These are phyloP conservation scores for Pseudochirops corinnae DNA, from an alignment of 2,797 vertebrate genomes.

Conservation along the genomic window DNA sequence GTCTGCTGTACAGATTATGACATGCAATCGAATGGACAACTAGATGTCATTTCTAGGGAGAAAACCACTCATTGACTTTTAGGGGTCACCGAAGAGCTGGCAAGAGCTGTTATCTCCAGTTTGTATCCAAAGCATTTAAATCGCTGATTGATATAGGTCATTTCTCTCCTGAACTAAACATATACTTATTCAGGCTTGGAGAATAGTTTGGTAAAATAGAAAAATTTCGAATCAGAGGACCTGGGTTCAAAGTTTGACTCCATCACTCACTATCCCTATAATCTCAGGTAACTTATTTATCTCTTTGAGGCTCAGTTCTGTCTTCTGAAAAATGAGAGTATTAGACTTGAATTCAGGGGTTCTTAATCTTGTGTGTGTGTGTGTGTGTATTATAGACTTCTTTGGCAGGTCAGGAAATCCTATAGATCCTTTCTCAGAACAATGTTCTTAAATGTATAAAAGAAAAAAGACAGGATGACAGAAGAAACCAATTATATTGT, in stretches of 20 bases:
- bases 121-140: neutral
- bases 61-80: neutral
- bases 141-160: neutral
- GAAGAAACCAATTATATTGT: too few relatives aligned
- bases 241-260: neutral
- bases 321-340: neutral
- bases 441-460: too few relatives aligned
- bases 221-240: neutral
- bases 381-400: neutral
- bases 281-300: neutral
- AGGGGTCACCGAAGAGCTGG: too few relatives aligned
- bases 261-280: neutral
- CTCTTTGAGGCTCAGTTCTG: neutral
- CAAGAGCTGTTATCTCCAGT: neutral
- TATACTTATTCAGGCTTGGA: neutral
- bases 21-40: too few relatives aligned
- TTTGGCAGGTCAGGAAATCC: neutral
- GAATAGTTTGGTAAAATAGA: neutral
- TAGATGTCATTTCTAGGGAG: neutral
- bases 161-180: neutral
- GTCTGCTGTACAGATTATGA: too few relatives aligned
- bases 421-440: neutral
- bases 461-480: too few relatives aligned
- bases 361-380: neutral
- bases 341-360: neutral